Base-by-base conservation (phyloP, 2,888 invertebrate species). In the Ceraclea dissimilis region DNA sequence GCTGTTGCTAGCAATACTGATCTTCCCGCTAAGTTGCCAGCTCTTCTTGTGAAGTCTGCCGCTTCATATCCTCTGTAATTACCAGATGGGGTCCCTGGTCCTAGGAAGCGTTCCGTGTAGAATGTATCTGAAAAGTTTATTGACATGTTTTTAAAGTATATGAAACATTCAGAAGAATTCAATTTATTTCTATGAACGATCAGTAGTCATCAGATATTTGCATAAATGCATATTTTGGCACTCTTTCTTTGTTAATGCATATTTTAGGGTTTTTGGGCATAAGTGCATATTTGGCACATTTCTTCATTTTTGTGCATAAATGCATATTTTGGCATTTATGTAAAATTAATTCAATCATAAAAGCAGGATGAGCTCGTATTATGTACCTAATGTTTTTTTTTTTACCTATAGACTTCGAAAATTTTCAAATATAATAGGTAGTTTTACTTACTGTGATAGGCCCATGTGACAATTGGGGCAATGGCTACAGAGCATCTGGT, bases 71-170 rank as follows among this genome's bases (percentile, higher is more conserved):
- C 83, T 20, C 80, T 71, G 64, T 81, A 73, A 70, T 88, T 84
- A 65, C 86, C 85, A 1, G 81, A 78, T 39, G 81, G 80, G 54
- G 79, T 76, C 0, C 88, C 88, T 76, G 89, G 80, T 1, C 93
- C 92, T 79, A 92, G 84, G 72, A 91, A 93, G 39, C 93, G 82
- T 75, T 96, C 95, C 59, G 93, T 88, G 75, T 91, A 95, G 65
- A 86, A 90, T 4, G 95, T 90, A 73, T 90, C 90, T 91, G 69
- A 22, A 72, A 70, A 56, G n/a, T n/a, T 54, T 13, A 11, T 44
- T n/a, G 6, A 44, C 16, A 16, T n/a, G n/a, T n/a, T n/a, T n/a
- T n/a, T n/a, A n/a, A n/a, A n/a, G n/a, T n/a, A 33, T 33, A 33
- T 10, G 8, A 8, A 33, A 11, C 11, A 10, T 33, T 10, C 11